Percentiles rank a stretch among this genome's conserved stretches.
phyloP scores from a whole-genome alignment of 2,888 invertebrate genomes.

The Nasonia oneida region DNA sequence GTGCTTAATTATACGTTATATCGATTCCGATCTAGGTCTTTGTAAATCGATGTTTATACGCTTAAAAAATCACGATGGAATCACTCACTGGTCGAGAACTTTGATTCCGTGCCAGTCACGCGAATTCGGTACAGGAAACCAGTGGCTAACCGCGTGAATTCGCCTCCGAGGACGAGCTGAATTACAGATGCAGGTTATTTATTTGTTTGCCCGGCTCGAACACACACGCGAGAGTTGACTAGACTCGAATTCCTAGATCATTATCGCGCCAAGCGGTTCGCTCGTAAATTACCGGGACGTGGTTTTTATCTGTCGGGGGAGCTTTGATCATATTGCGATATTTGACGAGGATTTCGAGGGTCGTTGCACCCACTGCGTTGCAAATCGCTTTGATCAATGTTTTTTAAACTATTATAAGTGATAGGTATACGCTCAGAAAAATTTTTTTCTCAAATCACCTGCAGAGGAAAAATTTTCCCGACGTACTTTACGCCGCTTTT shows the following conservation, averaged over 20 bases:
- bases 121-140: background rate
- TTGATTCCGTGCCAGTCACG: conserved; percentile 1
- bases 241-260: background rate
- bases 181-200: background rate
- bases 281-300: background rate
- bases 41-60: too few relatives aligned
- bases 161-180: background rate
- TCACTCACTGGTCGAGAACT: background rate
- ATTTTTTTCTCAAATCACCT: too few relatives aligned
- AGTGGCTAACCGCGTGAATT: background rate
- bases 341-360: too few relatives aligned
- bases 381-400: too few relatives aligned
- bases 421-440: too few relatives aligned
- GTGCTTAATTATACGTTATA: too few relatives aligned
- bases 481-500: background rate
- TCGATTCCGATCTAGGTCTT: too few relatives aligned
- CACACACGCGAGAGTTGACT: background rate
- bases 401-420: too few relatives aligned
- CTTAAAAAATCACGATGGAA: too few relatives aligned
- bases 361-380: too few relatives aligned
- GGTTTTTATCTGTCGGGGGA: background rate
- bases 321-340: background rate
- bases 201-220: background rate
- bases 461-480: too few relatives aligned
- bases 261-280: background rate